A percentile compares a stretch with the other conserved stretches of the same genome.
These are phyloP conservation scores for Myathropa florea DNA, from an alignment of 2,888 invertebrate species.

Conservation along the genomic window DNA sequence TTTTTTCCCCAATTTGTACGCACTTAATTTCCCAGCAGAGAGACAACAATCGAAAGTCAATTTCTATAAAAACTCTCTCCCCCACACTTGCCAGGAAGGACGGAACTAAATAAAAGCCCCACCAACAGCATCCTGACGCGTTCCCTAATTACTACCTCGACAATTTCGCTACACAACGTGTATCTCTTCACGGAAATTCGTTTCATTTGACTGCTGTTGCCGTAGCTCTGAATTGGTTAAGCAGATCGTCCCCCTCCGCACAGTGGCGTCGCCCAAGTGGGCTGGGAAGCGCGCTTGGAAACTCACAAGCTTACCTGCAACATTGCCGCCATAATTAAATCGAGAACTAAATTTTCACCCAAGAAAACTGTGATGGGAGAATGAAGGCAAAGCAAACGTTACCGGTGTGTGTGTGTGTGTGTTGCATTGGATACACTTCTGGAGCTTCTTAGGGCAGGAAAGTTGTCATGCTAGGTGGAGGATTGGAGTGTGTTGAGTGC, in stretches of 20 bases:
- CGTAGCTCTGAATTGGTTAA: not conserved
- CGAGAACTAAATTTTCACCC: conserved; percentile 44
- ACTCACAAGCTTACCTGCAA: not conserved
- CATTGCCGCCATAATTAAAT: conserved; percentile 35
- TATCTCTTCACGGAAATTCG: conserved; percentile 11
- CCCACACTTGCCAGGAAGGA: too few species aligned
- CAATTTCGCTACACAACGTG: conserved; percentile 2
- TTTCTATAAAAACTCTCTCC: too few species aligned
- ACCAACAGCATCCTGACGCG: conserved; percentile 23
- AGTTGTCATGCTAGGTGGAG: not conserved
- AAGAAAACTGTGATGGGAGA: conserved; percentile 40
- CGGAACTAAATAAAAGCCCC: too few species aligned
- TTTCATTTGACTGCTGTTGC: conserved; percentile 6
- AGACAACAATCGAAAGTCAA: too few species aligned
- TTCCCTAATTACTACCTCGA: conserved; percentile 32
- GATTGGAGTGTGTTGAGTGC: conserved; percentile 14
- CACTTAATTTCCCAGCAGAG: too few species aligned
- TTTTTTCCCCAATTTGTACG: too few species aligned
- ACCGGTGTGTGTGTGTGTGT: conserved; percentile 27
- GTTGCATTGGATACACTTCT: not conserved
- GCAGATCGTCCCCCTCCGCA: not conserved
- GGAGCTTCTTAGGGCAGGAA: conserved; percentile 12
- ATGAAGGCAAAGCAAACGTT: conserved; percentile 22
- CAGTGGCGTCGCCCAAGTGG: too few species aligned
- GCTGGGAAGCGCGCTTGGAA: too few species aligned